These are phyloP conservation scores for Zapornia atra DNA, from an alignment of 2,113 vertebrate species.

Conservation along the genomic window DNA sequence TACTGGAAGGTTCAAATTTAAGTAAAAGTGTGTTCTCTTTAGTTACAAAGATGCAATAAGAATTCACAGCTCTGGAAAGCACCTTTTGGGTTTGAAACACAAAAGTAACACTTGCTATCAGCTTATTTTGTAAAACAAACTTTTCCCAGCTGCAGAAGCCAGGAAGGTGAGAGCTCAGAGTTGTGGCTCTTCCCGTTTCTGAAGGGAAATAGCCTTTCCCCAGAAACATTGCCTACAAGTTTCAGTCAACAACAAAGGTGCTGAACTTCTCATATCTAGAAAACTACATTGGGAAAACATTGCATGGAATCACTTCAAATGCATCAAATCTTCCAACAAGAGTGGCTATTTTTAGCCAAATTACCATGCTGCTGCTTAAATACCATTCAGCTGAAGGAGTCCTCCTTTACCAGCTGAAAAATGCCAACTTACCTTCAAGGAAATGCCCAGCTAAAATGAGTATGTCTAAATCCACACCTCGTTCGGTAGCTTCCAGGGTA, in stretches of 20 bases:
- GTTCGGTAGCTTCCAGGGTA: background rate
- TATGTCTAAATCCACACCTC: background rate
- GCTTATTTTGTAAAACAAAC: background rate
- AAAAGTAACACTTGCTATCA: background rate
- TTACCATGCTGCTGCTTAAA: background rate
- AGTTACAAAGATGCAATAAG: background rate
- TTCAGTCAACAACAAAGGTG: background rate
- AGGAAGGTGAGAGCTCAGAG: rapidly evolving
- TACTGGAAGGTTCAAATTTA: background rate
- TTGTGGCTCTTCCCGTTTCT: background rate
- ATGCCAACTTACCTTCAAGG: background rate
- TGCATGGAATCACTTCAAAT: background rate
- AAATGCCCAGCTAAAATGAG: background rate
- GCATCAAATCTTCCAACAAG: background rate
- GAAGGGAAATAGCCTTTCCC: background rate
- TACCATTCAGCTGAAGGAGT: background rate
- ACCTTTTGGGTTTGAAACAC: background rate
- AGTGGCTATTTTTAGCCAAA: background rate
- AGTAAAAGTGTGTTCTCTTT: background rate
- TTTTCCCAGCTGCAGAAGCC: background rate
- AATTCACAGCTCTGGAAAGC: background rate
- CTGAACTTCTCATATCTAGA: background rate
- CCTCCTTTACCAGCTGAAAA: background rate
- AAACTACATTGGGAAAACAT: background rate
- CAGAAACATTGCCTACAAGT: background rate